Percentiles rank a stretch among this genome's conserved stretches.
Evolutionary conservation across 1,140 invertebrate species (phyloP).

Genomic region (Bombus huntii): DNA sequence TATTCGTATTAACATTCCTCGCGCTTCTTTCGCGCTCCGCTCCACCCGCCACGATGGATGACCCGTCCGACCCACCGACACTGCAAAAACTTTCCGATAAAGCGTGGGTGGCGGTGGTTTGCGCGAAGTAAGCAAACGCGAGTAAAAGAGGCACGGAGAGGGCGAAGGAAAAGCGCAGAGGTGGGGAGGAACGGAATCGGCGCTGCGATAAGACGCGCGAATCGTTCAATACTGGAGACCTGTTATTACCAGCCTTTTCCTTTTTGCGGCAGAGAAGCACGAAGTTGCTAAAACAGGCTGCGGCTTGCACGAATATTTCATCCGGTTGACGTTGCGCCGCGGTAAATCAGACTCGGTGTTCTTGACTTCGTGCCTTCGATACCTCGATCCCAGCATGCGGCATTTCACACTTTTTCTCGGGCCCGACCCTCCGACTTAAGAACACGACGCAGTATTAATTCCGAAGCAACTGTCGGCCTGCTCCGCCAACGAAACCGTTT

Average conservation of each 20-base stretch:
- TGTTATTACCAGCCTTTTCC: conserved; percentile 44
- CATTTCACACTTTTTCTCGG: conserved; percentile 10
- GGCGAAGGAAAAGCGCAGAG: not conserved
- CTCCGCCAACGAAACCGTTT: not conserved
- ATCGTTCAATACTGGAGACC: conserved; percentile 53
- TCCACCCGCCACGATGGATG: conserved; percentile 70
- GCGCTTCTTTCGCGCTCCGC: conserved; percentile 74
- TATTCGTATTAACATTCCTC: conserved; percentile 82
- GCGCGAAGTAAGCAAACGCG: conserved; percentile 53
- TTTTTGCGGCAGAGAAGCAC: conserved; percentile 25
- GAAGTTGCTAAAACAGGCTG: conserved; percentile 50
- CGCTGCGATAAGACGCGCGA: conserved; percentile 48
- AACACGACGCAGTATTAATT: not conserved
- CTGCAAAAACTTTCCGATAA: conserved; percentile 55
- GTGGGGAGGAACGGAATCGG: conserved; percentile 30
- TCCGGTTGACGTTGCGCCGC: conserved; percentile 42
- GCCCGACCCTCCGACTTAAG: not conserved
- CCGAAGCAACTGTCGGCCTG: too few relatives aligned
- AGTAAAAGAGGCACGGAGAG: not conserved
- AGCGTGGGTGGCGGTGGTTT: conserved; percentile 44
- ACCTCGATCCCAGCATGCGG: conserved; percentile 28
- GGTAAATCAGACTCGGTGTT: conserved; percentile 48
- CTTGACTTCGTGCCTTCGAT: conserved; percentile 36
- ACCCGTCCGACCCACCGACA: conserved; percentile 63
- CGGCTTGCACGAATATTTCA: conserved; percentile 45